Conservation (phyloP, 2,888 invertebrate genomes). For the Anagyrus pseudococci region DNA sequence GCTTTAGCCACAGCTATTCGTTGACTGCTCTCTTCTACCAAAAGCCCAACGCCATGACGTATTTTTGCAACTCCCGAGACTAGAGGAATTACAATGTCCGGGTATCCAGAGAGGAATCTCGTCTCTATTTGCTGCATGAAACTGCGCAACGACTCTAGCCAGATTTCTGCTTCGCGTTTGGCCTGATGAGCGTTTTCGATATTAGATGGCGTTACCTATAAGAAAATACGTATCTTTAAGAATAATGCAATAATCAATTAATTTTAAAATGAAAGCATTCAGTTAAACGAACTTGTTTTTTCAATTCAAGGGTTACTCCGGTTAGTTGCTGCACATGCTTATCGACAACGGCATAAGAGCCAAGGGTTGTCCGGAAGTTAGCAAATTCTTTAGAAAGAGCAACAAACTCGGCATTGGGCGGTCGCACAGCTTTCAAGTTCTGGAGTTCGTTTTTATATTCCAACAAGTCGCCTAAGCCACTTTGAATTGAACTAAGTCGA, state of each 20-base stretch:
- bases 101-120: constrained; percentile 72
- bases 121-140: constrained; percentile 67
- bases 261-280: too few relatives aligned
- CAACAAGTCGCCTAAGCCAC: constrained; percentile 38
- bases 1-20: constrained; percentile 56
- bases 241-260: not conserved
- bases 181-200: constrained; percentile 53
- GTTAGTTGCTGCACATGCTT: constrained; percentile 55
- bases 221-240: not conserved
- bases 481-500: constrained; percentile 39
- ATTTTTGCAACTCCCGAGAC: constrained; percentile 74
- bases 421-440: constrained; percentile 49
- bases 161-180: constrained; percentile 63
- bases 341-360: constrained; percentile 58
- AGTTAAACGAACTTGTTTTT: constrained; percentile 42
- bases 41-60: constrained; percentile 68
- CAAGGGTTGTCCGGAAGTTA: constrained; percentile 54
- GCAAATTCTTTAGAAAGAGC: constrained; percentile 52
- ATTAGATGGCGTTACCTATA: constrained; percentile 53
- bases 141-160: constrained; percentile 66
- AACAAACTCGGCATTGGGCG: constrained; percentile 45
- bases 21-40: constrained; percentile 67
- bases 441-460: constrained; percentile 41
- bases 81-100: constrained; percentile 79
- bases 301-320: constrained; percentile 58